Evolutionary conservation across 2,888 invertebrate genomes (phyloP), one percentile per base, ranked within the genome.

Genomic region (Lomographa bimaculata): DNA sequence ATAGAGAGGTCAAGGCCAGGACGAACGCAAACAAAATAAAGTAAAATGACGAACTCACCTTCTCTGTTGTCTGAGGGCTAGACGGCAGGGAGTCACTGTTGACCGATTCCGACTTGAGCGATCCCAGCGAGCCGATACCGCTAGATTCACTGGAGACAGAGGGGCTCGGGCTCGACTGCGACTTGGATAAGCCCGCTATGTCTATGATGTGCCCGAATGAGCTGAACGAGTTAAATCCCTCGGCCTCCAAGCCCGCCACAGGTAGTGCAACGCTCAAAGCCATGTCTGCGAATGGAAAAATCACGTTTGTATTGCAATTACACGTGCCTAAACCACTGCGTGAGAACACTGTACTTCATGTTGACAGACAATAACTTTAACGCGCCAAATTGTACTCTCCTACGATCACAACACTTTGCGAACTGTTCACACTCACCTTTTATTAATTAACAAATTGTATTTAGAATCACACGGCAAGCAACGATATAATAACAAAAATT

Each of bases 181-280:
- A 86, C 64, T 86, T 78, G 64, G 77, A 70, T 48, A 87, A 68
- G 62, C 84, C 82, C 82, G 87, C 82, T 83, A 89, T 86, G 68
- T 87, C 86, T 68, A 87, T 86, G 67, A 86, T 86, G 76, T 86
- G 82, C 65, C 68, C 87, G 60, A 73, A 89, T 33, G 79, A 83
- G 72, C 79, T 86, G 57, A 85, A 82, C 20, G 86, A 83, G 61
- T 84, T 79, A 66, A 90, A 91, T 57, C 82, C 84, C 40, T 90
- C 90, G 30, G 90, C 76, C 66, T 91, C 90, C 77, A 91, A 70
- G 49, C 90, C 91, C 54, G 89, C 85, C 46, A 91, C 71, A 45
- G 92, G 91, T 78, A 92, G 76, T 61, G 91, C 91, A 73, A 92
- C 86, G 70, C 91, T 89, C 70, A 92, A 77, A 76, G 91, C 91